A percentile compares a stretch with the other conserved stretches of the same genome.
Conservation (phyloP, 2,797 vertebrate genomes). For the Sitta carolinensis region DNA sequence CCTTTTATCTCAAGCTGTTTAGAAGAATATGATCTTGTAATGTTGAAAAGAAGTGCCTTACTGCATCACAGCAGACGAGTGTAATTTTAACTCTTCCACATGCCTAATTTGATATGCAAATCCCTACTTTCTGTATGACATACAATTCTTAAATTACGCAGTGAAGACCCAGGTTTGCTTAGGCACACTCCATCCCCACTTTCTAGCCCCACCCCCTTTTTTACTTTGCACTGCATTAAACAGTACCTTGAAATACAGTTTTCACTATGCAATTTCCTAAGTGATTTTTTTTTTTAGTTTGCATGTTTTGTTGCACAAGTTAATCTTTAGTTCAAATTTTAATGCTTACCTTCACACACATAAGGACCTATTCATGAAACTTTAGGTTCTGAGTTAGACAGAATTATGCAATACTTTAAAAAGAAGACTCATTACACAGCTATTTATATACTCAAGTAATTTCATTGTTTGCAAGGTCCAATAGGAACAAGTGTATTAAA, state of each 20-base stretch:
- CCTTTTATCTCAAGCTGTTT: conserved; percentile 60
- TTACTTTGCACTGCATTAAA: neutral
- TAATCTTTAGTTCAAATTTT: conserved; percentile 8
- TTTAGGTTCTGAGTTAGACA: neutral
- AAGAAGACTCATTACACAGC: neutral
- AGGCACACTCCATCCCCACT: neutral
- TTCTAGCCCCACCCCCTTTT: neutral
- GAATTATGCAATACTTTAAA: conserved; percentile 1
- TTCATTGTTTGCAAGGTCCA: neutral
- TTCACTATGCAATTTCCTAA: neutral
- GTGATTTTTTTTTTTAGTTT: neutral
- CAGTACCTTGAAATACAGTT: neutral
- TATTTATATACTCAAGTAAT: conserved; percentile 29
- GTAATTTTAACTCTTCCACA: conserved; percentile 35
- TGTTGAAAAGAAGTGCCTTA: conserved; percentile 7
- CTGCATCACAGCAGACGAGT: neutral
- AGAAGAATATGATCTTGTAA: conserved; percentile 35
- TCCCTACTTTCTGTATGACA: neutral
- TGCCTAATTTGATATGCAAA: conserved; percentile 29
- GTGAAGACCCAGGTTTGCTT: neutral
- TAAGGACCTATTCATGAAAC: neutral
- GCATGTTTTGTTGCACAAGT: neutral
- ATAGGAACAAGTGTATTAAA: neutral
- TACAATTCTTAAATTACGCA: neutral
- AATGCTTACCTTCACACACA: neutral